Conservation (phyloP, 2,113 vertebrate genomes). For the Nothocercus julius region DNA sequence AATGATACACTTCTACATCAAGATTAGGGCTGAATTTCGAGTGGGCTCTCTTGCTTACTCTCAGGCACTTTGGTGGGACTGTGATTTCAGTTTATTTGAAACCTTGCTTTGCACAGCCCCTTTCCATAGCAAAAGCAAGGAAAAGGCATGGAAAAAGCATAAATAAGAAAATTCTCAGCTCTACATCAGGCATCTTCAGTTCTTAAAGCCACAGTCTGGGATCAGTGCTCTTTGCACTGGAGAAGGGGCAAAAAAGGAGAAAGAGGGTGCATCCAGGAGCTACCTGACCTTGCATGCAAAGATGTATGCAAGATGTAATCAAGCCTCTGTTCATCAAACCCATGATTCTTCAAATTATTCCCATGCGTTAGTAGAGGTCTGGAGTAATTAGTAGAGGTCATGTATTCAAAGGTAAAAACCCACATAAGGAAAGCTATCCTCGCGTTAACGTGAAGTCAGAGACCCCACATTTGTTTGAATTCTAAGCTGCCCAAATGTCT, state of each 20-base stretch:
- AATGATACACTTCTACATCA: neutral
- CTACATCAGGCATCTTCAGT: neutral
- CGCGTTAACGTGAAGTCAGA: neutral
- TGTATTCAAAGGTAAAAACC: neutral
- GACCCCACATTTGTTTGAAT: neutral
- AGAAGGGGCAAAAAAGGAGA: neutral
- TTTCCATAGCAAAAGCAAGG: neutral
- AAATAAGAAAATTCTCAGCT: neutral
- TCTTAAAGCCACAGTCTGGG: neutral
- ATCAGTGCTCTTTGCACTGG: neutral
- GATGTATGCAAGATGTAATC: fast-evolving
- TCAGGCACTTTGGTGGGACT: neutral
- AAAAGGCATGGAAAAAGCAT: neutral
- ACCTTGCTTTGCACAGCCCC: neutral
- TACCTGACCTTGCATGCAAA: fast-evolving
- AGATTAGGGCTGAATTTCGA: neutral
- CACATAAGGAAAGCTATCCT: neutral
- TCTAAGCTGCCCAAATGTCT: neutral
- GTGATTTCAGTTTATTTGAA: neutral
- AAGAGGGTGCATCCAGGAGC: neutral
- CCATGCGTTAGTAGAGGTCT: fast-evolving
- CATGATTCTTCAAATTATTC: neutral
- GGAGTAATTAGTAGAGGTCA: fast-evolving
- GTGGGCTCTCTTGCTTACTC: neutral
- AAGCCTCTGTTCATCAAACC: neutral